These are phyloP conservation scores for Cuculus canorus DNA, from an alignment of 2,797 vertebrate genomes.

Conservation along the genomic window DNA sequence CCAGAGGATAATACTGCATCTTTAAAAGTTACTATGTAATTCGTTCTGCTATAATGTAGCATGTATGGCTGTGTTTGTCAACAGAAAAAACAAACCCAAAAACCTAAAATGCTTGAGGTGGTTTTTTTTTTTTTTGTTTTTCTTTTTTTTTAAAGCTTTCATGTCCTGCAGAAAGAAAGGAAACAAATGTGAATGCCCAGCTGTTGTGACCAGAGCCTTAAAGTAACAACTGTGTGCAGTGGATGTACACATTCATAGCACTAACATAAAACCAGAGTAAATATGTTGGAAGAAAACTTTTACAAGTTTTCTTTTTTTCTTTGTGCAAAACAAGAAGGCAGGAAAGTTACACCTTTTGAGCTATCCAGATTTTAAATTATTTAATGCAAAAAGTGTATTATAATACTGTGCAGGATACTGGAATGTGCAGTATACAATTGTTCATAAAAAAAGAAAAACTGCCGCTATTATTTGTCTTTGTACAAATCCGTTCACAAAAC, in stretches of 20 bases:
- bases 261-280: slow-evolving; percentile 64
- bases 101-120: slow-evolving; percentile 65
- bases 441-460: slow-evolving; percentile 57
- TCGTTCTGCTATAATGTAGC: slow-evolving; percentile 65
- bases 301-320: slow-evolving; percentile 52
- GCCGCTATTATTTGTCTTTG: slow-evolving; percentile 26
- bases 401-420: slow-evolving; percentile 63
- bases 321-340: slow-evolving; percentile 81
- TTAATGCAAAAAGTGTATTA: slow-evolving; percentile 64
- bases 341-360: slow-evolving; percentile 76
- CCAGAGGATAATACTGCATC: slow-evolving; percentile 71
- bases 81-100: slow-evolving; percentile 61
- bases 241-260: slow-evolving; percentile 64
- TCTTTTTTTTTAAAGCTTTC: slow-evolving; percentile 72
- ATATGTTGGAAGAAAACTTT: slow-evolving; percentile 66
- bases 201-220: slow-evolving; percentile 71
- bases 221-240: slow-evolving; percentile 67
- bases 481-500: slow-evolving; percentile 28
- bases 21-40: slow-evolving; percentile 73
- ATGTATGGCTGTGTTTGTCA: slow-evolving; percentile 63
- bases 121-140: slow-evolving; percentile 51
- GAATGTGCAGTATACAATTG: slow-evolving; percentile 56
- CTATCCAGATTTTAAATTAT: slow-evolving; percentile 68
- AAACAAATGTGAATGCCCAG: slow-evolving; percentile 73
- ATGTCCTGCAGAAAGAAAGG: slow-evolving; percentile 81